Conservation (phyloP, 2,797 vertebrate genomes). For the Epinephelus malabaricus region DNA sequence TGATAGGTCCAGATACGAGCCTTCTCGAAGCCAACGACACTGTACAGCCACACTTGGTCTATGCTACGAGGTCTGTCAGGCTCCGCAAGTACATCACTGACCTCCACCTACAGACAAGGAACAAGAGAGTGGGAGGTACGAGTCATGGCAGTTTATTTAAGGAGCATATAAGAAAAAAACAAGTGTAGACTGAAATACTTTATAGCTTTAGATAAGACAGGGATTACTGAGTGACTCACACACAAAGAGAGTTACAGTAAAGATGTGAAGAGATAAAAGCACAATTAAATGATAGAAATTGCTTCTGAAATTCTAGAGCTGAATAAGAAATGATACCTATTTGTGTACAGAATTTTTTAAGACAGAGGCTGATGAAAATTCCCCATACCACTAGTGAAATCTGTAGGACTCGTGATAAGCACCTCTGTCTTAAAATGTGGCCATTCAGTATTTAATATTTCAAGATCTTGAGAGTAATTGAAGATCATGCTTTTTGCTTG, state of each 20-base stretch:
- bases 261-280: conserved; percentile 1
- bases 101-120: conserved; percentile 82
- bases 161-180: neutral
- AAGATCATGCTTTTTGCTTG: neutral
- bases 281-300: neutral
- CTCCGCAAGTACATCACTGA: conserved; percentile 86
- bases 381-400: no score
- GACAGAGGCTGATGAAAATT: neutral
- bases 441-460: neutral
- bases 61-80: conserved; percentile 79
- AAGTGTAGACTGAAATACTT: neutral
- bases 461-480: neutral
- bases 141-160: neutral
- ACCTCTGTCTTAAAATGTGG: neutral
- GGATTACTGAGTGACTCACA: neutral
- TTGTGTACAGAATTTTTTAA: neutral
- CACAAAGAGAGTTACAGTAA: neutral
- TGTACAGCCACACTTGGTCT: conserved; percentile 86
- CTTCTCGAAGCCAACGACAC: conserved; percentile 82
- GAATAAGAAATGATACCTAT: neutral
- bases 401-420: neutral
- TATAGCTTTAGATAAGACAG: neutral
- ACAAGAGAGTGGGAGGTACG: neutral
- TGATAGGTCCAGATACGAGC: conserved; percentile 86
- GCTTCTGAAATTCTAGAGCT: neutral